phyloP scores from a whole-genome alignment of 2,797 vertebrate genomes.

The Manis crassicaudata region DNA sequence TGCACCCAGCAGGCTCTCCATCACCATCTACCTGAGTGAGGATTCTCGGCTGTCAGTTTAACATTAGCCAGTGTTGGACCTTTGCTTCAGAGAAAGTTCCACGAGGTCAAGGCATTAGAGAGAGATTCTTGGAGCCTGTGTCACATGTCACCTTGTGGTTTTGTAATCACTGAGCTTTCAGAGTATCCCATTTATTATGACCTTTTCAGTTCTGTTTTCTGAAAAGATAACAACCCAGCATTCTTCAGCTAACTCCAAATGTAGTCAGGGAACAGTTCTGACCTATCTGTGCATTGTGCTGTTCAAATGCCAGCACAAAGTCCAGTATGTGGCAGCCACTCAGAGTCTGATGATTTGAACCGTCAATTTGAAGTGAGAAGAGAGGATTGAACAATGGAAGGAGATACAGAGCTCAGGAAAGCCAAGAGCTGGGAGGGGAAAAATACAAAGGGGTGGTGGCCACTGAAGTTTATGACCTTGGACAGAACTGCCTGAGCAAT shows the following conservation, averaged over 20 bases:
- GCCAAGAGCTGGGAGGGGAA: not conserved
- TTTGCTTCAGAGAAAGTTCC: not conserved
- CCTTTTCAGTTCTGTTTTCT: not conserved
- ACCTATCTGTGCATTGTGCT: not conserved
- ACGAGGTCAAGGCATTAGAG: not conserved
- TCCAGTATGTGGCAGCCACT: no score
- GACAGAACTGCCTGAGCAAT: not conserved
- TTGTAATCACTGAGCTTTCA: not conserved
- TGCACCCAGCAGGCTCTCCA: not conserved
- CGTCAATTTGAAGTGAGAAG: not conserved
- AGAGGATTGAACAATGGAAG: not conserved
- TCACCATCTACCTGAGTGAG: not conserved
- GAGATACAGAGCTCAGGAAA: not conserved
- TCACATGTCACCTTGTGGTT: not conserved
- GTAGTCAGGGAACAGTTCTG: not conserved
- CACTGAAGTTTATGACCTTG: not conserved
- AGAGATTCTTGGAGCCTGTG: not conserved
- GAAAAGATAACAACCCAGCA: not conserved
- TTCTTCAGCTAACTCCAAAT: not conserved
- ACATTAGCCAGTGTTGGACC: not conserved
- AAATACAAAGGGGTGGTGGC: not conserved
- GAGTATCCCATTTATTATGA: not conserved
- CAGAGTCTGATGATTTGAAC: not conserved
- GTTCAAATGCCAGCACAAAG: not conserved
- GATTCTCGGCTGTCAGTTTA: not conserved